Base-by-base conservation (phyloP, 1,140 invertebrate species). In the Drosophila subpulchrella region DNA sequence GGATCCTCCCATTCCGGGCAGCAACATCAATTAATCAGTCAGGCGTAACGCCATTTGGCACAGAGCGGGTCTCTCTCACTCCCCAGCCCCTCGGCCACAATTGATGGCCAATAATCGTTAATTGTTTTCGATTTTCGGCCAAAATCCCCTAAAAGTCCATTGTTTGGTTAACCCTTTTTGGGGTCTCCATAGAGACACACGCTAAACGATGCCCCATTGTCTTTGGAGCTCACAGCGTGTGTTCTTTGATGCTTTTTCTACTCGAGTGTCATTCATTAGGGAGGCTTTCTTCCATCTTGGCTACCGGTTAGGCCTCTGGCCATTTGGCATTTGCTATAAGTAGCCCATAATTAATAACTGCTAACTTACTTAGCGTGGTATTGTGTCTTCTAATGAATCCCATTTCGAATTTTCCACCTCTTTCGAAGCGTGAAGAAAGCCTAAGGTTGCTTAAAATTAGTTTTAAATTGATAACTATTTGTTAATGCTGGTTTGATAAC, bases 31-130 rank as follows among this genome's bases (percentile, higher is more conserved):
- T 86, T 88, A 88, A 88, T 86, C 79, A 86, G 50, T 66, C 75
- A 82, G 59, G 75, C 82, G 62, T 82, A 85, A 85, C 83, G 82
- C 75, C 82, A 86, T 86, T 86, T 86, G 82, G 78, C 83, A 76
- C 62, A 70, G 82, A 88, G 51, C 75, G 83, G 84, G 79, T 3
- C 36, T 7, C 47, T 44, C 41, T 59, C 30, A 20, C 20, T 20
- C 20, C n/a, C n/a, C n/a, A n/a, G n/a, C n/a, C n/a, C n/a, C n/a
- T n/a, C n/a, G 27, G 55, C 58, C 76, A 73, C 71, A 86, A 88
- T 86, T 86, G 72, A 76, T 74, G 59, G 66, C 20, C 82, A 88
- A 86, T 86, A 83, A 73, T 88, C 66, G 75, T 70, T 88, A 83
- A 88, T 88, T 85, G 83, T 88, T 88, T 85, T 88, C 50, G 42